Percentiles rank a stretch among this genome's conserved stretches.
These are phyloP conservation scores for Pyxicephalus adspersus DNA, from an alignment of 2,113 vertebrate species.

Conservation along the genomic window DNA sequence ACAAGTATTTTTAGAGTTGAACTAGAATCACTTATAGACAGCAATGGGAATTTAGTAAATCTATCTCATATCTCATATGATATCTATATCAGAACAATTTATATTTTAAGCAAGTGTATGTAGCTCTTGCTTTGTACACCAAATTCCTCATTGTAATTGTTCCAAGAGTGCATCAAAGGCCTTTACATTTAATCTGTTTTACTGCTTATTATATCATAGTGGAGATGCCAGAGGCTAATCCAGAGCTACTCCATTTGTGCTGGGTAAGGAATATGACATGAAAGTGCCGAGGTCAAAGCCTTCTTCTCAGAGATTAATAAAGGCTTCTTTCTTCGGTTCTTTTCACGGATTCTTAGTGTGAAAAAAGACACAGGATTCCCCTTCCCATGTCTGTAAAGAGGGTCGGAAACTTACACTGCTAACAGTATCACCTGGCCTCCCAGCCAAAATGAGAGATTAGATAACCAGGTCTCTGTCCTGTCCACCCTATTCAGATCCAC, in stretches of 20 bases:
- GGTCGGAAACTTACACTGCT: conserved; percentile 62
- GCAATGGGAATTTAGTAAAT: too few relatives aligned
- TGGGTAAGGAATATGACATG: conserved; percentile 55
- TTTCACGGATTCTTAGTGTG: conserved; percentile 17
- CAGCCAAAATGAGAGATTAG: conserved; percentile 61
- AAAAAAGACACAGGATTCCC: conserved; percentile 34
- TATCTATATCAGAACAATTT: too few relatives aligned
- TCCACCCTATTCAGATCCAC: conserved; percentile 53
- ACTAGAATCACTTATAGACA: too few relatives aligned
- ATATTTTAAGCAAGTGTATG: too few relatives aligned
- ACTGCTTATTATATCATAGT: conserved; percentile 6
- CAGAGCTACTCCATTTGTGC: background rate
- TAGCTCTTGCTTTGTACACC: background rate
- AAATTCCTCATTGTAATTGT: background rate
- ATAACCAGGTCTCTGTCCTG: conserved; percentile 62
- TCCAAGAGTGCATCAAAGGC: conserved; percentile 22
- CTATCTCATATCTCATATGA: too few relatives aligned
- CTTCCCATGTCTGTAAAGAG: conserved; percentile 58
- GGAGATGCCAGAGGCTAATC: conserved; percentile 48
- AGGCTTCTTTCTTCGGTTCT: conserved; percentile 46
- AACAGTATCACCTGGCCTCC: conserved; percentile 59
- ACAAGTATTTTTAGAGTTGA: too few relatives aligned
- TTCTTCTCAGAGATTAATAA: conserved; percentile 64
- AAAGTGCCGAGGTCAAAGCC: conserved; percentile 56
- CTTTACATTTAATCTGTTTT: background rate